These are phyloP conservation scores for Myotis lucifugus DNA, from an alignment of 2,113 vertebrate genomes.

Conservation along the genomic window DNA sequence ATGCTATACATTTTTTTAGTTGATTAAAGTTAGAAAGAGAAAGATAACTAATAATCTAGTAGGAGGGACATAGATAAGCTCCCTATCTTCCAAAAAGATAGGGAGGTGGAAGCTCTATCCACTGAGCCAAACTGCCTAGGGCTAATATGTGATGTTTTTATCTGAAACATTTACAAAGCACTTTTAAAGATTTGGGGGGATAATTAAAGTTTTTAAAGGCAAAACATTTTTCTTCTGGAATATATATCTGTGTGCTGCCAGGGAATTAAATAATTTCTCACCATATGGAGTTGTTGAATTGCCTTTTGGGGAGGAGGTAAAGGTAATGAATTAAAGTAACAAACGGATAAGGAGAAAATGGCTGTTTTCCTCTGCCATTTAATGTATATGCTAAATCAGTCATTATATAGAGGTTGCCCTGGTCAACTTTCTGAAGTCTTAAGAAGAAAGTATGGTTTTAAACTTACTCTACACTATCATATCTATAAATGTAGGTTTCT, in stretches of 20 bases:
- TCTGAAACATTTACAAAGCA: not conserved
- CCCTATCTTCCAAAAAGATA: not conserved
- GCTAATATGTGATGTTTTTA: constrained; percentile 31
- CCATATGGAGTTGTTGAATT: not conserved
- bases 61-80: not conserved
- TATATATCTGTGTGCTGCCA: not conserved
- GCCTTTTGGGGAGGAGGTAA: not conserved
- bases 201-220: constrained; percentile 37
- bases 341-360: not conserved
- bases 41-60: constrained; percentile 2
- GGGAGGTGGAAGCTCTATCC: no score
- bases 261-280: constrained; percentile 34
- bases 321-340: constrained; percentile 16
- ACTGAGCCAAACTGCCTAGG: no score
- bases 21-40: constrained; percentile 33
- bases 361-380: constrained; percentile 22
- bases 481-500: constrained; percentile 21
- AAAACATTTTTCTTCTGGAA: constrained; percentile 8
- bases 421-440: not conserved
- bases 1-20: not conserved
- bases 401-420: not conserved
- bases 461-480: not conserved
- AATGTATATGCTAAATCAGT: not conserved
- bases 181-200: not conserved
- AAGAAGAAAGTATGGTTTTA: constrained; percentile 29